Conservation (phyloP, 2,797 vertebrate species). For the Erpetoichthys calabaricus region DNA sequence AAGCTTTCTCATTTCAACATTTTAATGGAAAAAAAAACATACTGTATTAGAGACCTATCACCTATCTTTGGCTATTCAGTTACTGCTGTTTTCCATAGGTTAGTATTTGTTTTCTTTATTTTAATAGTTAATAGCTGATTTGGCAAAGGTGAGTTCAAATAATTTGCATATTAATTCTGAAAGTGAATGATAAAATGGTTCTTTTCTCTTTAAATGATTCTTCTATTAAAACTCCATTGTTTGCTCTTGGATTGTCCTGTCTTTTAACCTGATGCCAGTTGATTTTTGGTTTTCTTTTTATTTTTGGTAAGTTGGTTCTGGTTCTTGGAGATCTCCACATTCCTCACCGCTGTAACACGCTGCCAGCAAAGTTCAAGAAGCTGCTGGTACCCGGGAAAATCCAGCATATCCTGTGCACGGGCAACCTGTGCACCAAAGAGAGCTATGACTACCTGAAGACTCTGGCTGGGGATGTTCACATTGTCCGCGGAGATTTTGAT, state of each 20-base stretch:
- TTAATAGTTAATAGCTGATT: too few species aligned
- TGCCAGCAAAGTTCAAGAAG: conserved; percentile 97
- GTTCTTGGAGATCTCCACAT: conserved; percentile 97
- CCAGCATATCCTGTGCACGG: conserved; percentile 95
- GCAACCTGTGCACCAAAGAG: conserved; percentile 98
- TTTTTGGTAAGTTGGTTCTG: conserved; percentile 75
- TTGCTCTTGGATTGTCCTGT: not conserved
- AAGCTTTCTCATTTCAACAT: too few species aligned
- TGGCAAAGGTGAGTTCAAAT: too few species aligned
- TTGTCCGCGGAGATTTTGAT: conserved; percentile 94
- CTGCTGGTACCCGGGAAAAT: conserved; percentile 95
- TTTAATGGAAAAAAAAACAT: too few species aligned
- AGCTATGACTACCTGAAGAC: conserved; percentile 98
- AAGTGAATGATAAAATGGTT: too few species aligned
- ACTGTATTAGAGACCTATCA: too few species aligned
- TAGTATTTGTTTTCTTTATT: too few species aligned
- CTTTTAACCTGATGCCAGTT: not conserved
- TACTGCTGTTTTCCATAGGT: too few species aligned
- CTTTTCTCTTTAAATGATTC: too few species aligned
- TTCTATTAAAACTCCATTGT: too few species aligned
- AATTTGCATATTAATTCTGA: too few species aligned
- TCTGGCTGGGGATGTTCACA: conserved; percentile 89
- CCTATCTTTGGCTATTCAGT: too few species aligned
- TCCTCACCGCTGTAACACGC: conserved; percentile 93
- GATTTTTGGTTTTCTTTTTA: conserved; percentile 15